A percentile compares a stretch with the other conserved stretches of the same genome.
Evolutionary conservation across 2,797 vertebrate genomes (phyloP).

Genomic region (Xyrichtys novacula): DNA sequence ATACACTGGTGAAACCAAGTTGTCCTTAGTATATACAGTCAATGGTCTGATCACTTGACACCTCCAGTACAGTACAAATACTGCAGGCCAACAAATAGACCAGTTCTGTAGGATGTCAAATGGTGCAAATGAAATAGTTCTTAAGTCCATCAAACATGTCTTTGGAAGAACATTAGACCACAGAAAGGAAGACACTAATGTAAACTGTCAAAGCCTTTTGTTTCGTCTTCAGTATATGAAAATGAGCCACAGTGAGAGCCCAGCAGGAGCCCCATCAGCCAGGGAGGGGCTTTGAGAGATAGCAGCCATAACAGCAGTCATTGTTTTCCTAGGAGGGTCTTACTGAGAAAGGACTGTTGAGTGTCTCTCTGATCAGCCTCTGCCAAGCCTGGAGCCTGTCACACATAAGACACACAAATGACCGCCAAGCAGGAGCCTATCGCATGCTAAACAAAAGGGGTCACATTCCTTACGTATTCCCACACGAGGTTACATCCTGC

Average conservation of each 20-base stretch:
- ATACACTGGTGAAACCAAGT: too few relatives aligned
- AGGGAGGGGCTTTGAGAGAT: constrained; percentile 65
- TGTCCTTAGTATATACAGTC: too few relatives aligned
- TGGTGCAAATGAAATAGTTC: not conserved
- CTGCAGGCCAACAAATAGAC: too few relatives aligned
- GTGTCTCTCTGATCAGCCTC: constrained; percentile 62
- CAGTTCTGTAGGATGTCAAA: not conserved
- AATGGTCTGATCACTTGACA: too few relatives aligned
- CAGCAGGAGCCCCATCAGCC: constrained; percentile 30
- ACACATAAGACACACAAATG: constrained; percentile 72
- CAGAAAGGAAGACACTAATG: constrained; percentile 3
- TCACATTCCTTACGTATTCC: constrained; percentile 85
- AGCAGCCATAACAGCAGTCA: constrained; percentile 60
- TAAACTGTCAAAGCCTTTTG: constrained; percentile 16
- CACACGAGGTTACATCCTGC: constrained; percentile 84
- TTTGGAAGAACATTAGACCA: not conserved
- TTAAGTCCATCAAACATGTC: not conserved
- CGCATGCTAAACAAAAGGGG: constrained; percentile 81
- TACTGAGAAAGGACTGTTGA: constrained; percentile 71
- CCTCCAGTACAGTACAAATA: too few relatives aligned
- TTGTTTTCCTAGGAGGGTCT: constrained; percentile 73
- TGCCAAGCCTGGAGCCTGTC: constrained; percentile 78
- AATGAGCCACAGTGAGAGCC: constrained; percentile 28
- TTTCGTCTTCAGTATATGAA: constrained; percentile 37
- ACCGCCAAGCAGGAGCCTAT: constrained; percentile 77